Evolutionary conservation across 2,888 invertebrate genomes (phyloP).

Genomic region (Cataglyphis livida): DNA sequence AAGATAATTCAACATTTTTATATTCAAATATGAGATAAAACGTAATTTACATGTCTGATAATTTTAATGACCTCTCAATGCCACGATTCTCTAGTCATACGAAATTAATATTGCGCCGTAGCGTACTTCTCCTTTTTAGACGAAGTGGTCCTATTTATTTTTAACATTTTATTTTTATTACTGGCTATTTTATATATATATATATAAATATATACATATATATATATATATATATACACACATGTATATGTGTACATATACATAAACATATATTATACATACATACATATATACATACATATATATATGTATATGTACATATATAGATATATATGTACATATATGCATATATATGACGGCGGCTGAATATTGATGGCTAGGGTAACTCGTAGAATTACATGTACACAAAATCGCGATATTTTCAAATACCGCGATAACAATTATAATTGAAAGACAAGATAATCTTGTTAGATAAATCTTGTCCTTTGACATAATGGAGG

Average conservation of each 20-base stretch:
- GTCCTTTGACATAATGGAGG: conserved; percentile 35
- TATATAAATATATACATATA: no score
- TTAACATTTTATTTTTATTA: conserved; percentile 40
- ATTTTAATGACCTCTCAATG: conserved; percentile 58
- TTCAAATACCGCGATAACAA: conserved; percentile 40
- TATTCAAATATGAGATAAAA: not conserved
- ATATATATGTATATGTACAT: not conserved
- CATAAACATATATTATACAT: not conserved
- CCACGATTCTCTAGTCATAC: conserved; percentile 77
- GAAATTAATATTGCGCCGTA: conserved; percentile 71
- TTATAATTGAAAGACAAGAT: conserved; percentile 36
- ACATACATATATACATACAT: not conserved
- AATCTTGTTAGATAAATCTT: not conserved
- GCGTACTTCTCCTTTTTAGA: conserved; percentile 47
- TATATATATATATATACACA: not conserved
- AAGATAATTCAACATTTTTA: conserved; percentile 35
- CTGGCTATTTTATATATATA: conserved; percentile 35
- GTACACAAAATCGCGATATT: conserved; percentile 47
- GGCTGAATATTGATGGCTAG: conserved; percentile 57
- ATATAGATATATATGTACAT: not conserved
- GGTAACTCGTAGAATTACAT: conserved; percentile 32
- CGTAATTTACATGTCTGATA: conserved; percentile 17
- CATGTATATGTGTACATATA: not conserved
- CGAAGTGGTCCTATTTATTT: conserved; percentile 51
- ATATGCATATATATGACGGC: conserved; percentile 50